Base-by-base conservation (phyloP, 1,140 invertebrate species). In the Sitophilus oryzae region DNA sequence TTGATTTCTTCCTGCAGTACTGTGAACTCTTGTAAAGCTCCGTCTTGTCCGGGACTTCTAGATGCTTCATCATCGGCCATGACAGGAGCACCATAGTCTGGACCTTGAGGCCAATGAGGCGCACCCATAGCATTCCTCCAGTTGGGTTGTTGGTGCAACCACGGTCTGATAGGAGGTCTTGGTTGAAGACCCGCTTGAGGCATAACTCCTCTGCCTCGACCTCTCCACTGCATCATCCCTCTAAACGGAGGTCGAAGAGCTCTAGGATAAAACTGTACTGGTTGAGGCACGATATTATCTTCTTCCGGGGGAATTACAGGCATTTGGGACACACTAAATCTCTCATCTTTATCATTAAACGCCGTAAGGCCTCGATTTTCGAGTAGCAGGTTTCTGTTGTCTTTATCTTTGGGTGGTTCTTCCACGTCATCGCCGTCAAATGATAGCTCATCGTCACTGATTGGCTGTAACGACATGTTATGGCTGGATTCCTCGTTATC, bases 1-100 rank as follows among this genome's bases (percentile, higher is more conserved):
- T 84, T 82, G 59, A 83, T 84, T 63, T 87, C 84, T 47, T 78
- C 74, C 20, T 79, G 73, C 9, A 84, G 79, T 15, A 85, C 78
- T 1, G 86, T 48, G 0, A 83, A 63, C 59, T 62, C 38, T 45
- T 62, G 57, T 5, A 15, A n/a, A 43, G 43, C 30, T 40, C 48
- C n/a, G 23, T 51, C 45, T 30, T 43, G 54, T 25, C 41, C 22
- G 2, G 49, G 49, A 36, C 43, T 44, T 42, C 45, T 42, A 14
- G 50, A 57, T 11, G 47, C 15, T n/a, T 49, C 40, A 40, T 46
- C 48, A 6, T 47, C 52, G 8, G 30, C 6, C 10, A 9, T 3
- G 11, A 6, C 11, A 5, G n/a, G 20, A 38, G 22, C n/a, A n/a
- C n/a, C n/a, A 48, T 18, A 16, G 34, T 9, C 36, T 8, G 22